Percentiles rank a stretch among this genome's conserved stretches.
phyloP scores from a whole-genome alignment of 2,113 vertebrate species.

The Petromus typicus region DNA sequence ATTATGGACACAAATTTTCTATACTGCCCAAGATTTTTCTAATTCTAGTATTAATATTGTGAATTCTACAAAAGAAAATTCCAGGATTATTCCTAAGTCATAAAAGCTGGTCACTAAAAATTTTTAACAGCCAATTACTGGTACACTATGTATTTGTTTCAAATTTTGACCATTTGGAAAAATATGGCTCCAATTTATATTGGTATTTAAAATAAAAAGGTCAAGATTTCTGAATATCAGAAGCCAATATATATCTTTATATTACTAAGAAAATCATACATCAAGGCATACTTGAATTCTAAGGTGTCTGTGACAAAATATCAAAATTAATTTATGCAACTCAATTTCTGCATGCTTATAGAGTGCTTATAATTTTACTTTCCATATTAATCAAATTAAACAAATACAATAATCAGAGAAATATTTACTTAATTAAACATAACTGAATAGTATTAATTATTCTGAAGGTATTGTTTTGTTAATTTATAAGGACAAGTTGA shows the following conservation, averaged over 20 bases:
- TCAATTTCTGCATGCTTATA: background rate
- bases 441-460: background rate
- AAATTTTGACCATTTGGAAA: slow-evolving; percentile 33
- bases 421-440: slow-evolving; percentile 27
- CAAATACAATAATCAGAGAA: slow-evolving; percentile 21
- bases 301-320: slow-evolving; percentile 46
- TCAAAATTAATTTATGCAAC: slow-evolving; percentile 66
- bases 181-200: slow-evolving; percentile 30
- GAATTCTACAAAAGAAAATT: slow-evolving; percentile 38
- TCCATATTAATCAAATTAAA: slow-evolving; percentile 49
- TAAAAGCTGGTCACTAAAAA: background rate
- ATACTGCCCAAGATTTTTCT: slow-evolving; percentile 45
- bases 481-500: background rate
- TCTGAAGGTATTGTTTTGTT: slow-evolving; percentile 20
- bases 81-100: background rate
- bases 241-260: background rate
- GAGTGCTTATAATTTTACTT: slow-evolving; percentile 39
- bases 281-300: slow-evolving; percentile 22
- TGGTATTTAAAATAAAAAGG: slow-evolving; percentile 58
- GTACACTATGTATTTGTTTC: background rate
- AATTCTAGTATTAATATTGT: slow-evolving; percentile 12
- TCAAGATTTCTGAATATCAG: slow-evolving; percentile 41
- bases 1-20: slow-evolving; percentile 37
- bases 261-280: slow-evolving; percentile 59
- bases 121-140: background rate